These are phyloP conservation scores for Synanthedon vespiformis DNA, from an alignment of 2,888 invertebrate genomes.

Conservation along the genomic window DNA sequence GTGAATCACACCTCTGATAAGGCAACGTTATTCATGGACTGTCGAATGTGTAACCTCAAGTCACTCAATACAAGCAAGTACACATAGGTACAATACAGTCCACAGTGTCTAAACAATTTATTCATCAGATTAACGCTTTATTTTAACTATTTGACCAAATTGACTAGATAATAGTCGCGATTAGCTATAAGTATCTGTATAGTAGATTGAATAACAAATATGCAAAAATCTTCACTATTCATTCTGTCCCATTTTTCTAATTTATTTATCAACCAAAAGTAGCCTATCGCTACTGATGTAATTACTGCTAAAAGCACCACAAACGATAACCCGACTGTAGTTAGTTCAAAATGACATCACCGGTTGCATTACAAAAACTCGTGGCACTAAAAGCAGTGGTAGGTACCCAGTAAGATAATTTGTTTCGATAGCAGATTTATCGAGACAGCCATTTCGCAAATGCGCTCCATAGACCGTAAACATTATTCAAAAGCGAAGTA, in stretches of 20 bases:
- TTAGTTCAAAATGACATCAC: conserved; percentile 18
- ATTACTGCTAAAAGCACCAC: conserved; percentile 8
- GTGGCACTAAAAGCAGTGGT: background rate
- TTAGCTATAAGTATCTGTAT: too few relatives aligned
- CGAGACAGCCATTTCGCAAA: background rate
- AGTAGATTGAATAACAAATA: too few relatives aligned
- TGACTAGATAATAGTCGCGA: too few relatives aligned
- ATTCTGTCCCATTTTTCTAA: background rate
- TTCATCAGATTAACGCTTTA: too few relatives aligned
- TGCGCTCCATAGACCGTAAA: background rate
- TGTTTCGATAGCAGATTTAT: background rate
- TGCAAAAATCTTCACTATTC: too few relatives aligned
- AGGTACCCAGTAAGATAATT: too few relatives aligned
- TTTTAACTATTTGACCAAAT: too few relatives aligned
- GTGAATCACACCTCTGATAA: conserved; percentile 60
- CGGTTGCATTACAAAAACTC: background rate
- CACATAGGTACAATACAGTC: too few relatives aligned
- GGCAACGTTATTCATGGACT: conserved; percentile 30
- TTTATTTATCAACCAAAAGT: background rate
- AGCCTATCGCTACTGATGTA: background rate
- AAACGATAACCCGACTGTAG: conserved; percentile 15
- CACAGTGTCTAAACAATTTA: too few relatives aligned
- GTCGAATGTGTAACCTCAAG: conserved; percentile 28
- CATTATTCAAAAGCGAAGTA: background rate
- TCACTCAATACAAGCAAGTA: background rate